Percentiles rank a stretch among this genome's conserved stretches.
phyloP scores from a whole-genome alignment of 92 coral and sea anemone species.

The Siderastrea siderea region DNA sequence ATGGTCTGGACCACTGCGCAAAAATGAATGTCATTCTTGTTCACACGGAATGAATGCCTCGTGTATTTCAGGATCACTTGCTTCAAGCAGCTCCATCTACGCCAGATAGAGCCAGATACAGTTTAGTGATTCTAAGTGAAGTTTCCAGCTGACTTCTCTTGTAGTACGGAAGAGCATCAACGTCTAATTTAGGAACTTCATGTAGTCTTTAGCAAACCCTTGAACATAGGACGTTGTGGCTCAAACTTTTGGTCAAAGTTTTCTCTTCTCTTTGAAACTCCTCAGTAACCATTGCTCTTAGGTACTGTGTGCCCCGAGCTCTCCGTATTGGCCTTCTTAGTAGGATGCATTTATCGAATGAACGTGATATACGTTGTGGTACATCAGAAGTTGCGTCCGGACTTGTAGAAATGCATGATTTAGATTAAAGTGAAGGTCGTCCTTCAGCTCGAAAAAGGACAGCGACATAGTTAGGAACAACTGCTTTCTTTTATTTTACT shows the following conservation, averaged over 20 bases:
- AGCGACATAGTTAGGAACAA: no score
- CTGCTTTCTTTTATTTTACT: no score
- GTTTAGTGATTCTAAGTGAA: conserved; percentile 6
- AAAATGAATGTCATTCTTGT: no score
- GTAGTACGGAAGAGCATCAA: conserved; percentile 45
- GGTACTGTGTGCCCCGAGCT: conserved; percentile 31
- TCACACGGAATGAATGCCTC: no score
- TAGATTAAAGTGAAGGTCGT: no score
- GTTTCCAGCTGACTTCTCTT: conserved; percentile 55
- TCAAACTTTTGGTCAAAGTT: not conserved
- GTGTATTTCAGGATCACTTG: no score
- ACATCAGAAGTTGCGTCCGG: no score
- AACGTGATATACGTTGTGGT: no score
- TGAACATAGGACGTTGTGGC: conserved; percentile 34
- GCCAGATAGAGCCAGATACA: no score
- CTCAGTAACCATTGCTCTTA: conserved; percentile 32
- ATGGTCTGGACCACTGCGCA: not conserved
- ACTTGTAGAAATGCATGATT: no score
- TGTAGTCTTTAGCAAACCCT: conserved; percentile 40
- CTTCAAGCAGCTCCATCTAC: no score
- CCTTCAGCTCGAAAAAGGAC: no score
- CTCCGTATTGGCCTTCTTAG: conserved; percentile 25
- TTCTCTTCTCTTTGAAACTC: conserved; percentile 30
- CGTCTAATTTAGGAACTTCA: conserved; percentile 48
- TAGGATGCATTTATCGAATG: conserved; percentile 11